phyloP scores from a whole-genome alignment of 2,888 invertebrate species.

The Spilarctia lutea region DNA sequence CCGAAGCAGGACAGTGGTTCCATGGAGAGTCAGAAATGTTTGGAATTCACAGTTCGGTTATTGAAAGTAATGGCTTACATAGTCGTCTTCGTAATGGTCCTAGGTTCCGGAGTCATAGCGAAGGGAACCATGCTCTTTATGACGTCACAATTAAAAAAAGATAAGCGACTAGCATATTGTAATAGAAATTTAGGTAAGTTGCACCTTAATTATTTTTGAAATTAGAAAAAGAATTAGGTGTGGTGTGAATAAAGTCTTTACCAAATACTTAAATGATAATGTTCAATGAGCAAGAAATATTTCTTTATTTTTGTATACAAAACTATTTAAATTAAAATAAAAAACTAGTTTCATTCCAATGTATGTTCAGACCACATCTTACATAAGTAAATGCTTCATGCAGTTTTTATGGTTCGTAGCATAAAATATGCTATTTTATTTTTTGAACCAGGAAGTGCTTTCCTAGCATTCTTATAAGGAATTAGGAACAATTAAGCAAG shows the following conservation, averaged over 20 bases:
- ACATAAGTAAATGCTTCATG: not conserved
- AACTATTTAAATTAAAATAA: not conserved
- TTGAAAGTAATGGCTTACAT: slow-evolving; percentile 95
- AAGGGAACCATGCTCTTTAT: slow-evolving; percentile 96
- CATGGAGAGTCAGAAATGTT: slow-evolving; percentile 94
- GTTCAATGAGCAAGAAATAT: not conserved
- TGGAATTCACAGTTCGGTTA: slow-evolving; percentile 94
- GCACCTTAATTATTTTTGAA: not conserved
- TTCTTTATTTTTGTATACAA: not conserved
- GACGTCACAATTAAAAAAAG: slow-evolving; percentile 94
- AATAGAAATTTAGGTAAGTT: slow-evolving; percentile 93
- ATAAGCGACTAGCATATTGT: slow-evolving; percentile 92
- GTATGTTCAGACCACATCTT: not conserved
- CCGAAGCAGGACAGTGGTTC: slow-evolving; percentile 95
- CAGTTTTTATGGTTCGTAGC: not conserved
- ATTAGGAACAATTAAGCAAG: not conserved
- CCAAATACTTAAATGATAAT: not conserved
- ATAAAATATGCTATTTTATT: not conserved
- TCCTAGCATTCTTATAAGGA: not conserved
- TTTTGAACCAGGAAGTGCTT: not conserved
- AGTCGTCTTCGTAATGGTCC: slow-evolving; percentile 94
- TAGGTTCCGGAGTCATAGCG: slow-evolving; percentile 94
- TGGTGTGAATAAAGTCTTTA: slow-evolving; percentile 12
- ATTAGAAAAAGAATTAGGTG: not conserved
- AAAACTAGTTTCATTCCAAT: no score